A percentile compares a stretch with the other conserved stretches of the same genome.
Conservation (phyloP, 2,888 invertebrate species). For the Amorpha juglandis region DNA sequence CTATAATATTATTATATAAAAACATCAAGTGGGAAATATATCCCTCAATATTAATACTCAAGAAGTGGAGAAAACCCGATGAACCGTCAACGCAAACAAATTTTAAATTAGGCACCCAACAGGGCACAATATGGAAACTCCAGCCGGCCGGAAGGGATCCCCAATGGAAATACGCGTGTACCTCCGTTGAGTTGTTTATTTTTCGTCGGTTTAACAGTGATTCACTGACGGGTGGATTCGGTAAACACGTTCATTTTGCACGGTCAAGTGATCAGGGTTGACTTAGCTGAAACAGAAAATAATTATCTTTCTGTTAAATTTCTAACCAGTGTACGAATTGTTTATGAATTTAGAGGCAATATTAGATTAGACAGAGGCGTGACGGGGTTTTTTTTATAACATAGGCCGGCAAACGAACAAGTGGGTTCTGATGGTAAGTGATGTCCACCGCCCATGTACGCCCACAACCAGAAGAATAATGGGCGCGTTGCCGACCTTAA, state of each 20-base stretch:
- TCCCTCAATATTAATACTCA: background rate
- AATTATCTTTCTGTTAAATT: background rate
- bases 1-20: background rate
- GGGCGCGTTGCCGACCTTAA: no score
- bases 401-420: no score
- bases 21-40: background rate
- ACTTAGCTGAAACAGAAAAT: constrained; percentile 11
- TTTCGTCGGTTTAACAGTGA: constrained; percentile 53
- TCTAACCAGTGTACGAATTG: background rate
- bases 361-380: no score
- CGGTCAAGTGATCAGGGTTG: constrained; percentile 35
- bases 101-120: constrained; percentile 61
- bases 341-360: no score
- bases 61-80: constrained; percentile 48
- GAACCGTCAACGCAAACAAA: constrained; percentile 65
- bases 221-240: constrained; percentile 38
- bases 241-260: constrained; percentile 39
- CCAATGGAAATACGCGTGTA: constrained; percentile 41
- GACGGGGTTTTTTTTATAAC: no score
- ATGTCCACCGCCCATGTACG: no score
- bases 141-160: constrained; percentile 66
- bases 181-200: constrained; percentile 58
- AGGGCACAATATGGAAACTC: constrained; percentile 61
- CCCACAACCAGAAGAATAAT: no score
- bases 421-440: no score